Evolutionary conservation across 2,888 invertebrate genomes (phyloP), one percentile per base, ranked within the genome.

Genomic region (Brachyopa scutellaris): DNA sequence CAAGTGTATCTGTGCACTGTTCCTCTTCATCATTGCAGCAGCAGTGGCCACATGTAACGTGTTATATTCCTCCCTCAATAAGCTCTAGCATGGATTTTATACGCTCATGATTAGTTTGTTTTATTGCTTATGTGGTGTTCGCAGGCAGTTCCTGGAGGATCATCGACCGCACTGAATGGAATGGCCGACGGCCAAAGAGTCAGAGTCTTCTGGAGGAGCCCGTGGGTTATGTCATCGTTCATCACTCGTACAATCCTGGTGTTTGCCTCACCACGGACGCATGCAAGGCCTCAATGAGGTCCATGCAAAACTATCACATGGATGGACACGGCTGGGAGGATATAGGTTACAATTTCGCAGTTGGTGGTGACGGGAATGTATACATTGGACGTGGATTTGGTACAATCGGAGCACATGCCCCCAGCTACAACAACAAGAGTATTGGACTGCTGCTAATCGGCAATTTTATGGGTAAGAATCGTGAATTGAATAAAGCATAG

Each of bases 371-470:
- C 78, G 94, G 93, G 0, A 90, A 91, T 0, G 93, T 92, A 0
- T 95, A 94, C 19, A 47, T 66, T 84, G 94, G 94, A 1, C 91
- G 94, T 6, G 94, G 94, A 0, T 95, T 94, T 93, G 90, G 91
- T 29, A 87, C 88, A 2, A 89, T 92, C 0, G 95, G 95, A 0
- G 94, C 94, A 0, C 95, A 95, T 87, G 93, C 95, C 0, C 92
- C 92, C 0, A 88, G 87, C 66, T 94, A 93, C 89, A 95, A 94
- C 88, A 89, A 89, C 70, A 89, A 90, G 85, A 94, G 94, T 87
- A 90, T 94, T 19, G 94, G 94, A 5, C 92, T 94, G 66, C 93
- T 93, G 84, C 87, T 94, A 8, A 94, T 94, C 79, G 94, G 93
- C n/a, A 74, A 86, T 57, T 86, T 85, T 59, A 74, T 82, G 74